Evolutionary conservation across 2,797 vertebrate species (phyloP).

Genomic region (Sebastes nivosus): DNA sequence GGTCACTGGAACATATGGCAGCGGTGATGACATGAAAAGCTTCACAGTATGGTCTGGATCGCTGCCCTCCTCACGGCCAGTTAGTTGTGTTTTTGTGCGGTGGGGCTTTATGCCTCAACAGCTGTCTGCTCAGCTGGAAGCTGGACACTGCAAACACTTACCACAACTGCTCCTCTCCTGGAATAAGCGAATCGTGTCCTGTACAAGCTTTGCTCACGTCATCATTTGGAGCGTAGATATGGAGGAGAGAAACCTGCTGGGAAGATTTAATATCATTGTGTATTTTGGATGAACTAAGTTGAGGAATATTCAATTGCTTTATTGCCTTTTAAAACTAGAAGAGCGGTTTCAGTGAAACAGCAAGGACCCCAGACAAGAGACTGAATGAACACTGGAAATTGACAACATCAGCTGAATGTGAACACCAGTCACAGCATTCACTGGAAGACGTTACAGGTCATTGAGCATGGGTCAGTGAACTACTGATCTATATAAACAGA

Average conservation of each 20-base stretch:
- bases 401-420: no score
- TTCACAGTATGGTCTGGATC: constrained; percentile 30
- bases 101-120: not conserved
- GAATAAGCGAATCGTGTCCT: not conserved
- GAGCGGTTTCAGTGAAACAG: no score
- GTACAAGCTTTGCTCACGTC: not conserved
- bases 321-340: no score
- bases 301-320: no score
- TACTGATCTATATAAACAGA: no score
- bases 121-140: constrained; percentile 17
- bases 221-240: not conserved
- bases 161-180: not conserved
- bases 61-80: not conserved
- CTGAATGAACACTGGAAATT: no score
- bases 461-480: no score
- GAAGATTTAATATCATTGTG: not conserved
- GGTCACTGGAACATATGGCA: constrained; percentile 34
- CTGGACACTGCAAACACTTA: not conserved
- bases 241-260: not conserved
- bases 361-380: no score
- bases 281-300: not conserved
- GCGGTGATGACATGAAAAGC: constrained; percentile 10
- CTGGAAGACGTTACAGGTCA: no score
- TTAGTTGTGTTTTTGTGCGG: not conserved
- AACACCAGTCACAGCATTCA: no score